These are phyloP conservation scores for Conus ventricosus DNA, from an alignment of 1,140 invertebrate species.

Conservation along the genomic window DNA sequence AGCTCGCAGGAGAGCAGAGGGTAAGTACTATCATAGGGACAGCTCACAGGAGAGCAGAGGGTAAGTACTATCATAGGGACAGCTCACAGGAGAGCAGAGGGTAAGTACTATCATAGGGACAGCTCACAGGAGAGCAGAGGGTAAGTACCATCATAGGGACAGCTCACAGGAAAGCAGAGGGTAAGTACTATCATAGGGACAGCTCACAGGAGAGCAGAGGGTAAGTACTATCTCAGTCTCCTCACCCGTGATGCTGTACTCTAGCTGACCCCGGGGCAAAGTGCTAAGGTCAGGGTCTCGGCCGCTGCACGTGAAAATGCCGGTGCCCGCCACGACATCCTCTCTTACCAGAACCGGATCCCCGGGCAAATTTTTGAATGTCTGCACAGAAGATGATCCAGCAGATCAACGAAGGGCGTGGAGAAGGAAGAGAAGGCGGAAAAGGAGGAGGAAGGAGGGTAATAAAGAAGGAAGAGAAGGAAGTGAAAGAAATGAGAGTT, in stretches of 20 bases:
- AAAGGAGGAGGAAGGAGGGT: background rate
- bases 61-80: too few species aligned
- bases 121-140: too few species aligned
- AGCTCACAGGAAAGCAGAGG: too few species aligned
- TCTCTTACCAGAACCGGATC: background rate
- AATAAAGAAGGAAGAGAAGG: background rate
- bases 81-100: too few species aligned
- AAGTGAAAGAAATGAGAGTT: background rate
- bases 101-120: too few species aligned
- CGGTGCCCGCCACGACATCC: background rate
- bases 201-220: too few species aligned
- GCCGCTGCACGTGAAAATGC: slow-evolving; percentile 8
- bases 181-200: too few species aligned
- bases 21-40: too few species aligned
- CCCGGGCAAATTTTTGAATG: background rate
- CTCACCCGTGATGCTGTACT: background rate
- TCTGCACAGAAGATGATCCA: background rate
- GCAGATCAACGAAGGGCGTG: background rate
- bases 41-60: too few species aligned
- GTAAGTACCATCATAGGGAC: too few species aligned
- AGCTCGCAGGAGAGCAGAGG: too few species aligned
- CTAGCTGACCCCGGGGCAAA: background rate
- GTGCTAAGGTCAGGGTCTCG: background rate
- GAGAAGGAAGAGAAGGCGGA: background rate
- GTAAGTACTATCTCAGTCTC: too few species aligned